Base-by-base conservation (phyloP, 2,797 vertebrate genomes). In the Philypnodon macrostomus region DNA sequence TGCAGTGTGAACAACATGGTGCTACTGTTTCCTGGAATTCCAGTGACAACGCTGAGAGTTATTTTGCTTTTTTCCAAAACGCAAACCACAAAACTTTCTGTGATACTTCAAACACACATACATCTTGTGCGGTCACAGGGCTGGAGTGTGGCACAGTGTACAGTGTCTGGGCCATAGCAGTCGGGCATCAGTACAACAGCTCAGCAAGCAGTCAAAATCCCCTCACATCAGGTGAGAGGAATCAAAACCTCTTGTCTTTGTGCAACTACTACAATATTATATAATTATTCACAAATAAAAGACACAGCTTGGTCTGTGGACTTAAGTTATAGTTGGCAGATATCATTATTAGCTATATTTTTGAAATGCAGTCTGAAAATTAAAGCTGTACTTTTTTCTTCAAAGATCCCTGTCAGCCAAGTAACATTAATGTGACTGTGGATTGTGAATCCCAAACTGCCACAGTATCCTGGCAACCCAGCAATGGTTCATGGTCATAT, bases 11-110 rank as follows among this genome's bases (percentile, higher is more conserved):
- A 2, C 70, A 77, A 4, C 68, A 61, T 0, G 36, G 27, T 0
- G 75, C 53, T 0, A 63, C 58, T 0, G 73, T 86, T 2, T 87
- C 79, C 53, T 91, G 90, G 90, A 68, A 87, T 21, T 47, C 41
- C 47, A 89, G 84, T 24, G 14, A 51, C 23, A 64, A 72, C 0
- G 78, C 88, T 12, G 39, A 75, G 53, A 79, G 70, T 50, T 90
- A 89, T n/a, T 38, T 68, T 1, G 85, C 73, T 38, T 73, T 62
- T 44, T 54, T 86, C 3, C 51, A 79, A 7, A 54, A 76, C 36
- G 38, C 47, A 23, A 67, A 63, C 14, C 36, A 58, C 56, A 17
- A 14, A 1, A 4, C 31, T 10, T 73, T 67, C 11, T 90, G 86
- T 36, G 31, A 7, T 11, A 57, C 40, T 19, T 16, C 57, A 21